A percentile compares a stretch with the other conserved stretches of the same genome.
Evolutionary conservation across 1,140 invertebrate genomes (phyloP).

Genomic region (Ladona fulva): DNA sequence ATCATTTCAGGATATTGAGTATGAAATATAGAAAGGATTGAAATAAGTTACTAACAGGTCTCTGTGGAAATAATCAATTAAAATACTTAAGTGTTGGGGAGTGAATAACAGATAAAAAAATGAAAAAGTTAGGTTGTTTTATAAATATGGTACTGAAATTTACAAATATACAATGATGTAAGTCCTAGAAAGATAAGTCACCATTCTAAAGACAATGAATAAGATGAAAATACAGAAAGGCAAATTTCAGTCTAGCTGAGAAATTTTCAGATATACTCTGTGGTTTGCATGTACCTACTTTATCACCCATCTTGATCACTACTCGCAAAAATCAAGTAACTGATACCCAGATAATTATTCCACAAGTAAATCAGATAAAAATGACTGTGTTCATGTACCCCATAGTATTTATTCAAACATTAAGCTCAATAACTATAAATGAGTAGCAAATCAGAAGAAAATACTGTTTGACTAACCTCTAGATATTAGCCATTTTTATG

Average conservation of each 20-base stretch:
- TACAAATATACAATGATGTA: too few species aligned
- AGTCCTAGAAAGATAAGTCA: too few species aligned
- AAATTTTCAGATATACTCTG: not conserved
- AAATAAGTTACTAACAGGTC: not conserved
- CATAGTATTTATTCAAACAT: not conserved
- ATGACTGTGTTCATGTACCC: not conserved
- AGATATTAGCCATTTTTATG: too few species aligned
- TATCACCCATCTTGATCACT: not conserved
- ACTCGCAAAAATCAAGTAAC: not conserved
- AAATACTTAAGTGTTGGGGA: not conserved
- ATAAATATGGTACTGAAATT: too few species aligned
- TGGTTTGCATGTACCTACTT: not conserved
- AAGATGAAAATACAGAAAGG: not conserved
- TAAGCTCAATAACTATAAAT: not conserved
- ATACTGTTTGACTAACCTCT: too few species aligned
- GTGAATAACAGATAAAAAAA: not conserved
- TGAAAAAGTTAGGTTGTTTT: not conserved
- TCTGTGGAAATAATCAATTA: not conserved
- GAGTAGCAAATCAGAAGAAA: too few species aligned
- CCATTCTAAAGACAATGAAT: not conserved
- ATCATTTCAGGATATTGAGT: constrained; percentile 26
- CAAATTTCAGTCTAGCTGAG: not conserved
- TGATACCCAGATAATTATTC: not conserved
- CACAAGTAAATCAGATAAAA: not conserved
- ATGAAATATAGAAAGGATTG: not conserved